Conservation (phyloP, 2,113 vertebrate genomes). For the Vulpes ferrilata region DNA sequence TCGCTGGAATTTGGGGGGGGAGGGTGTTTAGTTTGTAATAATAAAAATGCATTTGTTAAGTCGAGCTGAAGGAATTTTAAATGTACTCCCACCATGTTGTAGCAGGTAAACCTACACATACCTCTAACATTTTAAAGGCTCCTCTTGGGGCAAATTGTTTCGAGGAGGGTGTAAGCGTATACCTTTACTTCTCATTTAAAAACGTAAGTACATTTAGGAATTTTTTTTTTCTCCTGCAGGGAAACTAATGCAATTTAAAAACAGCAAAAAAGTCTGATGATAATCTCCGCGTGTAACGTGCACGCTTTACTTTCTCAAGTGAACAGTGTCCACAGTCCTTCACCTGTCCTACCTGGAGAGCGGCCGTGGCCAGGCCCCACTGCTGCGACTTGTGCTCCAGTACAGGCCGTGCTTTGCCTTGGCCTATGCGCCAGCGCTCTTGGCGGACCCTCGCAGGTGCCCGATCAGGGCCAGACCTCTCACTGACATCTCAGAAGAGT, state of each 20-base stretch:
- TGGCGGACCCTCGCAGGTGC: background rate
- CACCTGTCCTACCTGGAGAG: background rate
- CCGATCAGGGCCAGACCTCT: background rate
- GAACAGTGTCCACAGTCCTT: background rate
- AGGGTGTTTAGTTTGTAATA: conserved; percentile 3
- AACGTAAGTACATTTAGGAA: background rate
- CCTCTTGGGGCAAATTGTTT: background rate
- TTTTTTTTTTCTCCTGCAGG: background rate
- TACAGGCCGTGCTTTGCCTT: background rate
- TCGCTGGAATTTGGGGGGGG: background rate
- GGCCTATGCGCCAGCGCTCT: background rate
- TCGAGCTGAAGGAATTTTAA: background rate
- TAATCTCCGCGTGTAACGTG: background rate
- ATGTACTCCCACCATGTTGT: background rate
- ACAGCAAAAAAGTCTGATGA: background rate
- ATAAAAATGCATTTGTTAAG: background rate
- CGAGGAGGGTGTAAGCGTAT: background rate
- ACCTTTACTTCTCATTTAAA: background rate
- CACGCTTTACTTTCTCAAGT: background rate
- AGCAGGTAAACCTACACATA: background rate
- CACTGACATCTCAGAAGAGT: background rate
- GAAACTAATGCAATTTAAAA: background rate
- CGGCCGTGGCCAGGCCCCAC: background rate
- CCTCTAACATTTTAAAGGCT: background rate
- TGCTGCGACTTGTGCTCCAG: background rate